Evolutionary conservation across 2,888 invertebrate genomes (phyloP).

Genomic region (Lagria hirta): DNA sequence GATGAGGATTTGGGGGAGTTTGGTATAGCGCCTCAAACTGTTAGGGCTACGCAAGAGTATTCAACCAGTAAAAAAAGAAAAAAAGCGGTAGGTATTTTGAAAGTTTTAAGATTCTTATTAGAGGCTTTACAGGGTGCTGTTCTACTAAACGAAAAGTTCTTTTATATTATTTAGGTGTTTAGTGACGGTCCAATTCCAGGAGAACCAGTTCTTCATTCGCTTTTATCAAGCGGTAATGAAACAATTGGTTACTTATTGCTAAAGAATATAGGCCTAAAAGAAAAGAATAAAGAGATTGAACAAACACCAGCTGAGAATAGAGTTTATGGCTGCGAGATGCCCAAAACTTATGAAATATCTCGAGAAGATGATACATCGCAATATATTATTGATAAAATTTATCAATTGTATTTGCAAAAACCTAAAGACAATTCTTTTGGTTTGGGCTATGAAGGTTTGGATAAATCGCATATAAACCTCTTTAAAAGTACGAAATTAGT

Average conservation of each 20-base stretch:
- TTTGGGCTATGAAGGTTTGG: constrained; percentile 74
- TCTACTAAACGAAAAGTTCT: constrained; percentile 4
- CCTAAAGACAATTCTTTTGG: constrained; percentile 84
- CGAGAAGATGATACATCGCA: constrained; percentile 61
- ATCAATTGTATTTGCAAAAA: constrained; percentile 68
- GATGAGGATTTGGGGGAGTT: constrained; percentile 93
- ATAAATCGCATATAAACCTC: constrained; percentile 58
- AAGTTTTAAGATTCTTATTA: background rate
- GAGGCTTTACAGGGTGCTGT: too few species aligned
- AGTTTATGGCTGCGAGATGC: constrained; percentile 59
- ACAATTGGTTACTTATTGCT: constrained; percentile 86
- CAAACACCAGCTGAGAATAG: constrained; percentile 43
- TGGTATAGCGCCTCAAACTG: constrained; percentile 89
- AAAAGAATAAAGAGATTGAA: constrained; percentile 49
- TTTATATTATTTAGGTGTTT: constrained; percentile 37
- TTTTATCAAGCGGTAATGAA: constrained; percentile 75
- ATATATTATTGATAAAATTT: constrained; percentile 79
- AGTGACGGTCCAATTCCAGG: constrained; percentile 60
- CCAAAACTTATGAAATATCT: constrained; percentile 48
- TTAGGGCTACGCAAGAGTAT: constrained; percentile 81
- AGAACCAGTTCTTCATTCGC: constrained; percentile 68
- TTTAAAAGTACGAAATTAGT: constrained; percentile 57
- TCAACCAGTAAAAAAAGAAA: constrained; percentile 54
- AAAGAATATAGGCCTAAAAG: constrained; percentile 88
- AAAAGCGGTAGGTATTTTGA: constrained; percentile 21